Percentiles rank a stretch among this genome's conserved stretches.
Conservation (phyloP, 2,888 invertebrate species). For the Chymomyza procnemis region DNA sequence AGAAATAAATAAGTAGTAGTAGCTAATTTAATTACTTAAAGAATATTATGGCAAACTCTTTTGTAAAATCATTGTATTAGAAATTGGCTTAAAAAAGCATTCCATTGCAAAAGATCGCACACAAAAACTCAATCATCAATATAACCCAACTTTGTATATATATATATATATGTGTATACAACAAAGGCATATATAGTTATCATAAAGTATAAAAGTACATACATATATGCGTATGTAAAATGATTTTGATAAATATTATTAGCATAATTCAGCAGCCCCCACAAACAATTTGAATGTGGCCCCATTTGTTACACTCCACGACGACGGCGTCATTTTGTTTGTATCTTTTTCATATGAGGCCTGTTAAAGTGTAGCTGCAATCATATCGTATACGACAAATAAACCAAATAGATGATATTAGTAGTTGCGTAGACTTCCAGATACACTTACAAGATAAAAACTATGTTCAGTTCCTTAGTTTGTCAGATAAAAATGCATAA, state of each 20-base stretch:
- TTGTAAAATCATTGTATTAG: neutral
- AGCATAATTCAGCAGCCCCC: conserved; percentile 33
- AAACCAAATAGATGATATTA: neutral
- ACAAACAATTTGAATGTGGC: conserved; percentile 29
- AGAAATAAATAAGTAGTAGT: neutral
- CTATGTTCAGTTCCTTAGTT: neutral
- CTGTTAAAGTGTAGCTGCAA: neutral
- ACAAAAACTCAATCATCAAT: neutral
- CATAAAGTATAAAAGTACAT: conserved; percentile 23
- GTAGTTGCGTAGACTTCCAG: neutral
- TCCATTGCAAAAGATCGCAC: neutral
- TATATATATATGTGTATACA: too few species aligned
- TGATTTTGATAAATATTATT: conserved; percentile 22
- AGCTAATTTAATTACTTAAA: neutral
- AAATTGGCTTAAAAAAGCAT: neutral
- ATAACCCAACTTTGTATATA: neutral
- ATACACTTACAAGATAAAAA: neutral
- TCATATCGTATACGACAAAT: neutral
- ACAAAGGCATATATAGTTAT: neutral
- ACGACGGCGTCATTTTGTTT: neutral
- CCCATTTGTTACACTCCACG: conserved; percentile 15
- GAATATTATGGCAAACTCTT: neutral
- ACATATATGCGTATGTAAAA: conserved; percentile 18
- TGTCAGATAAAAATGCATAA: too few species aligned
- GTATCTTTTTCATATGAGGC: conserved; percentile 29